These are phyloP conservation scores for Tetranychus piercei DNA, from an alignment of 2,888 invertebrate species.

Conservation along the genomic window DNA sequence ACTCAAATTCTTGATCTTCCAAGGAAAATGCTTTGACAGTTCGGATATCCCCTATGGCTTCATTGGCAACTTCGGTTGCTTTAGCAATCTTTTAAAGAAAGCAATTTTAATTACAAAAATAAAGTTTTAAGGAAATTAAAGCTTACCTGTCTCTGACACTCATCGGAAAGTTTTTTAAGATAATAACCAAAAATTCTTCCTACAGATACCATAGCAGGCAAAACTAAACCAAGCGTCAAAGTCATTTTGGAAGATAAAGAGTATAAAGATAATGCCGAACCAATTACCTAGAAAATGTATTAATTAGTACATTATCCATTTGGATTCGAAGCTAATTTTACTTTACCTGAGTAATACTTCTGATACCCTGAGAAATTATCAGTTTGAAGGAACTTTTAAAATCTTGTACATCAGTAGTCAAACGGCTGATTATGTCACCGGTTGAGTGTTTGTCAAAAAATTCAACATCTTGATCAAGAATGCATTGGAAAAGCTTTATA, in stretches of 20 bases:
- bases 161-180: slow-evolving; percentile 53
- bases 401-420: slow-evolving; percentile 84
- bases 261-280: slow-evolving; percentile 56
- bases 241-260: slow-evolving; percentile 80
- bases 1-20: slow-evolving; percentile 48
- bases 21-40: slow-evolving; percentile 87
- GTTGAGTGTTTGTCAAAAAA: slow-evolving; percentile 80
- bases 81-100: slow-evolving; percentile 43
- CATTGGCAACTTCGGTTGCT: slow-evolving; percentile 72
- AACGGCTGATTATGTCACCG: slow-evolving; percentile 66
- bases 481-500: slow-evolving; percentile 57
- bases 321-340: neutral
- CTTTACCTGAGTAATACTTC: slow-evolving; percentile 61
- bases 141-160: slow-evolving; percentile 51
- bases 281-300: slow-evolving; percentile 32
- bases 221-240: slow-evolving; percentile 55
- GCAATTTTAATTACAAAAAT: neutral
- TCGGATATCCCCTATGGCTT: slow-evolving; percentile 75
- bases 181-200: slow-evolving; percentile 63
- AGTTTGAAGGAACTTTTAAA: slow-evolving; percentile 92
- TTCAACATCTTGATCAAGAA: slow-evolving; percentile 64
- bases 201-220: slow-evolving; percentile 64
- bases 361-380: slow-evolving; percentile 72
- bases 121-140: too few species aligned
- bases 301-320: neutral